phyloP scores from a whole-genome alignment of 1,140 invertebrate species.

The Hypsibius dujardini region DNA sequence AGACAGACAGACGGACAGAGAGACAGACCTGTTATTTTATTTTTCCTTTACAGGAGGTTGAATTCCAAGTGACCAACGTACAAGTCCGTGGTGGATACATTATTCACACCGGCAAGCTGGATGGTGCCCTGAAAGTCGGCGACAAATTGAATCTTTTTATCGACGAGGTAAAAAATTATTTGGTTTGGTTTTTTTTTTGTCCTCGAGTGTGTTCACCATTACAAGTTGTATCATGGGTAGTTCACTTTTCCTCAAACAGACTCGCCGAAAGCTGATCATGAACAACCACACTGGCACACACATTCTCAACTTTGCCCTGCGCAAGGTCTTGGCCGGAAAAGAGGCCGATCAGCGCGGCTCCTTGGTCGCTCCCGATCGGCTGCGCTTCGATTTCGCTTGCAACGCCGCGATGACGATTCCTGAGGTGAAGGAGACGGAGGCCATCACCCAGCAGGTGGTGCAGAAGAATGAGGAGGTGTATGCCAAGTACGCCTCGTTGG shows the following conservation, averaged over 20 bases:
- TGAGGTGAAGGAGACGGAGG: constrained; percentile 71
- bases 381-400: constrained; percentile 84
- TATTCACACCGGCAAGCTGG: constrained; percentile 65
- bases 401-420: constrained; percentile 58
- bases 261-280: constrained; percentile 71
- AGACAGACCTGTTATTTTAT: neutral
- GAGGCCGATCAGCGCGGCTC: constrained; percentile 93
- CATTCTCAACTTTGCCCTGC: constrained; percentile 78
- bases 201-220: neutral
- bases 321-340: constrained; percentile 58
- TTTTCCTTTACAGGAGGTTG: constrained; percentile 43
- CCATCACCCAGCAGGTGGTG: constrained; percentile 57
- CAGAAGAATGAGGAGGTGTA: constrained; percentile 62
- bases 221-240: neutral
- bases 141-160: constrained; percentile 65
- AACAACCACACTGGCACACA: constrained; percentile 99
- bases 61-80: constrained; percentile 81
- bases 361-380: constrained; percentile 85
- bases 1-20: too few species aligned
- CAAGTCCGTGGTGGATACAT: constrained; percentile 91
- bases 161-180: constrained; percentile 41
- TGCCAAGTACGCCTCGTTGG: constrained; percentile 66
- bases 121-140: constrained; percentile 59
- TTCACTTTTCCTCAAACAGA: constrained; percentile 26
- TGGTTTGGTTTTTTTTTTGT: neutral